Conservation (phyloP, 2,888 invertebrate genomes). For the Pharmacophagus antenor region DNA sequence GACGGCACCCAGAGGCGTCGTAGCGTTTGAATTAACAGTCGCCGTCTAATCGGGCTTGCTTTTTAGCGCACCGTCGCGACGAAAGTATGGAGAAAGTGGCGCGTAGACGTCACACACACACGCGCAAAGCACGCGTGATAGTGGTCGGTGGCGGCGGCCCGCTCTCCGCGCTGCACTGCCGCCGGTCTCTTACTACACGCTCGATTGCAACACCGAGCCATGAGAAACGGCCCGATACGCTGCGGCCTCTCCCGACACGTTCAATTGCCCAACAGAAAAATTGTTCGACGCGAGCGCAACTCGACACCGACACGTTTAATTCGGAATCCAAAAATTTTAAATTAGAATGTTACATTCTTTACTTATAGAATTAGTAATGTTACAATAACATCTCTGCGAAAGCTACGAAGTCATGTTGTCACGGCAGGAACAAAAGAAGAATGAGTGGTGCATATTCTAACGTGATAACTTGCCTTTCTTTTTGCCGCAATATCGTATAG, state of each 20-base stretch:
- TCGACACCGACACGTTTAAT: too few species aligned
- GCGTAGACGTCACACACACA: conserved; percentile 78
- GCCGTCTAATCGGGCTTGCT: conserved; percentile 69
- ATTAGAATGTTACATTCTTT: too few species aligned
- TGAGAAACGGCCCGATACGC: conserved; percentile 73
- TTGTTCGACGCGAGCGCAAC: conserved; percentile 44
- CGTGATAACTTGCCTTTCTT: conserved; percentile 7
- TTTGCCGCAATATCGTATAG: neutral
- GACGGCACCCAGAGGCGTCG: conserved; percentile 66
- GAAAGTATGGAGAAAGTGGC: conserved; percentile 81
- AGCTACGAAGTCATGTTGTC: too few species aligned
- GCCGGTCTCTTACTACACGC: conserved; percentile 62
- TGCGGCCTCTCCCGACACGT: conserved; percentile 73
- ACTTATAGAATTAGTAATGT: too few species aligned
- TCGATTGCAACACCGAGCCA: conserved; percentile 64
- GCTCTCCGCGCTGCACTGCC: conserved; percentile 63
- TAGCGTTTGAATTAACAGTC: conserved; percentile 72
- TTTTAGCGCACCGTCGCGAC: conserved; percentile 75
- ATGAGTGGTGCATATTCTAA: conserved; percentile 24
- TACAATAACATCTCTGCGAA: too few species aligned
- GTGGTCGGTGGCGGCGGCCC: conserved; percentile 49
- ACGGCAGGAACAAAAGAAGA: conserved; percentile 37
- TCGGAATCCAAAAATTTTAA: too few species aligned
- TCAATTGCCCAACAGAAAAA: conserved; percentile 65
- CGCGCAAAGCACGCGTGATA: conserved; percentile 63